Evolutionary conservation across 2,797 vertebrate genomes (phyloP).

Genomic region (Hephaestus fuliginosus): DNA sequence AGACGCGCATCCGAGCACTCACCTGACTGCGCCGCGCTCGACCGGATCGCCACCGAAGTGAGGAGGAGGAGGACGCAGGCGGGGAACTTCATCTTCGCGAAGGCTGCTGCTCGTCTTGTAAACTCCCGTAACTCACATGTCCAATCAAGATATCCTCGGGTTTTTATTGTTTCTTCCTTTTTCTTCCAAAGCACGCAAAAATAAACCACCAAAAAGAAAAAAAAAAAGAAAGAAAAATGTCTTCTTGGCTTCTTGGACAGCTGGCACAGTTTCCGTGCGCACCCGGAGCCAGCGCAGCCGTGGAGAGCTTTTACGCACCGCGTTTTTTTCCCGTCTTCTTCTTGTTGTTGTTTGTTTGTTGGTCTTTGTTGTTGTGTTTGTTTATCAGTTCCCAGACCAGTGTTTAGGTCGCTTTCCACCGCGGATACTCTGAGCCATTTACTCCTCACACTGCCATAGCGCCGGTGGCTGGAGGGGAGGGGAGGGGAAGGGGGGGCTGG

Average conservation of each 20-base stretch:
- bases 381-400: conserved; percentile 64
- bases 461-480: conserved; percentile 48
- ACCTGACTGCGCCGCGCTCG: conserved; percentile 84
- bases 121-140: conserved; percentile 85
- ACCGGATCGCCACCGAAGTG: conserved; percentile 74
- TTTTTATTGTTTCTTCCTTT: conserved; percentile 1
- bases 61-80: conserved; percentile 72
- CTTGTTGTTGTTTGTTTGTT: too few species aligned
- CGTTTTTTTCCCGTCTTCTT: background rate
- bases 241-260: conserved; percentile 45
- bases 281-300: conserved; percentile 5
- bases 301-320: conserved; percentile 69
- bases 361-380: conserved; percentile 46
- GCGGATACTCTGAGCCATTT: conserved; percentile 74
- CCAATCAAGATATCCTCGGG: conserved; percentile 77
- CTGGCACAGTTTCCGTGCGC: conserved; percentile 54
- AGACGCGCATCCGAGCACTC: conserved; percentile 64
- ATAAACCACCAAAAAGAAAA: conserved; percentile 5
- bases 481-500: background rate
- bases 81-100: conserved; percentile 82
- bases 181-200: conserved; percentile 12
- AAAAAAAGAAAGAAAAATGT: conserved; percentile 1
- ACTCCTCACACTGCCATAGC: conserved; percentile 71
- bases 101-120: conserved; percentile 58
- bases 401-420: conserved; percentile 74